Conservation (phyloP, 2,888 invertebrate genomes). For the Cyclophora punctaria region DNA sequence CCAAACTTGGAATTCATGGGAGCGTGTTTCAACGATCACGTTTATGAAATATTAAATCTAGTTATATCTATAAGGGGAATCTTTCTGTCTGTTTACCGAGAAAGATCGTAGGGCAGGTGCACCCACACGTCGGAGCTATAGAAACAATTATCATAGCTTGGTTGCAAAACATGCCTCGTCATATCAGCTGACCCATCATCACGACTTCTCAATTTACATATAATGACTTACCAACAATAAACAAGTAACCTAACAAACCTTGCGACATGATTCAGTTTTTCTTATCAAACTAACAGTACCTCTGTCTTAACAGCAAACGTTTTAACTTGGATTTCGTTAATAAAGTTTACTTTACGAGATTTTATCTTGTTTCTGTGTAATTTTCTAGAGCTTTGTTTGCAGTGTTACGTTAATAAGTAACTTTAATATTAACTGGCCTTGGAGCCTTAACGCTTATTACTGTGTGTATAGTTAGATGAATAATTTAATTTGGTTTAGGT, state of each 20-base stretch:
- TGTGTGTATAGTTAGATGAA: no score
- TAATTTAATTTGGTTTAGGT: no score
- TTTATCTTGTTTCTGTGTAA: no score
- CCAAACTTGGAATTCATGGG: conserved; percentile 41
- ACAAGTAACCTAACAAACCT: conserved; percentile 54
- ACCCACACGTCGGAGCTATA: conserved; percentile 41
- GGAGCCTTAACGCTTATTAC: no score
- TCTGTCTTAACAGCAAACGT: conserved; percentile 3
- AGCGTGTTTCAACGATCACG: conserved; percentile 60
- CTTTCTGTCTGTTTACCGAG: conserved; percentile 42
- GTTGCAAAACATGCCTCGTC: conserved; percentile 71
- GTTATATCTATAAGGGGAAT: conserved; percentile 49
- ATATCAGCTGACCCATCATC: conserved; percentile 68
- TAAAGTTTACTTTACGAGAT: no score
- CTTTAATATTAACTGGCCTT: no score
- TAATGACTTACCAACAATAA: conserved; percentile 72
- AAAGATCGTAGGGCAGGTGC: conserved; percentile 54
- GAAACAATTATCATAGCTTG: conserved; percentile 67
- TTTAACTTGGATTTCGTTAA: no score
- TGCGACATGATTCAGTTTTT: conserved; percentile 40
- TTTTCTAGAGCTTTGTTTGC: no score
- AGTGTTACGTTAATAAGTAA: no score
- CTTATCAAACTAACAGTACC: conserved; percentile 27
- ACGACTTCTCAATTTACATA: conserved; percentile 72
- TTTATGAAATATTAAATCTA: conserved; percentile 71